Conservation (phyloP, 2,113 vertebrate genomes). For the Macquaria ambigua region DNA sequence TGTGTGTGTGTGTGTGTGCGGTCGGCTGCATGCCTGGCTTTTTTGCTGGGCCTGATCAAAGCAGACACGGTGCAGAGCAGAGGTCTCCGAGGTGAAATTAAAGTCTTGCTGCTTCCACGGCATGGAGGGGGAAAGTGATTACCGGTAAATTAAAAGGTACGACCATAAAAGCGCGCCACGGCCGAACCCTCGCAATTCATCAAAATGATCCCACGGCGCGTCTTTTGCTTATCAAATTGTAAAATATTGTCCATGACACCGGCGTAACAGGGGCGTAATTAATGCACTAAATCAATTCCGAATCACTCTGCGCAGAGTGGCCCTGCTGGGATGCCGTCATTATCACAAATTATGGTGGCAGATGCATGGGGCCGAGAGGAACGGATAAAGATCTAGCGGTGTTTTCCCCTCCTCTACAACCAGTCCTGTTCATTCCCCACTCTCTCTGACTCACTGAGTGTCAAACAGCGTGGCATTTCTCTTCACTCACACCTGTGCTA, state of each 20-base stretch:
- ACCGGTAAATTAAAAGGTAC: conserved; percentile 82
- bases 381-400: conserved; percentile 22
- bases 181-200: conserved; percentile 71
- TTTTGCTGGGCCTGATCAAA: conserved; percentile 70
- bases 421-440: conserved; percentile 8
- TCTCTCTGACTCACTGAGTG: conserved; percentile 18
- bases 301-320: conserved; percentile 67
- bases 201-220: conserved; percentile 69
- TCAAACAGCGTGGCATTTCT: conserved; percentile 17
- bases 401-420: conserved; percentile 1
- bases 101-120: conserved; percentile 65
- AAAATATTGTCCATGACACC: conserved; percentile 83
- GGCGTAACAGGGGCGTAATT: conserved; percentile 77
- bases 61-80: conserved; percentile 64
- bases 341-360: conserved; percentile 76
- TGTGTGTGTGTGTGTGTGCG: conserved; percentile 28
- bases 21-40: not conserved
- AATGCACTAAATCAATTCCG: conserved; percentile 83
- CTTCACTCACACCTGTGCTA: conserved; percentile 22
- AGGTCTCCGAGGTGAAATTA: conserved; percentile 80
- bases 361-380: conserved; percentile 62
- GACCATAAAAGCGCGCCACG: conserved; percentile 66
- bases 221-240: conserved; percentile 84
- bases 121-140: conserved; percentile 64
- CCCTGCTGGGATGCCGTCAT: conserved; percentile 77